Evolutionary conservation across 1,140 invertebrate species (phyloP).

Genomic region (Globodera rostochiensis): DNA sequence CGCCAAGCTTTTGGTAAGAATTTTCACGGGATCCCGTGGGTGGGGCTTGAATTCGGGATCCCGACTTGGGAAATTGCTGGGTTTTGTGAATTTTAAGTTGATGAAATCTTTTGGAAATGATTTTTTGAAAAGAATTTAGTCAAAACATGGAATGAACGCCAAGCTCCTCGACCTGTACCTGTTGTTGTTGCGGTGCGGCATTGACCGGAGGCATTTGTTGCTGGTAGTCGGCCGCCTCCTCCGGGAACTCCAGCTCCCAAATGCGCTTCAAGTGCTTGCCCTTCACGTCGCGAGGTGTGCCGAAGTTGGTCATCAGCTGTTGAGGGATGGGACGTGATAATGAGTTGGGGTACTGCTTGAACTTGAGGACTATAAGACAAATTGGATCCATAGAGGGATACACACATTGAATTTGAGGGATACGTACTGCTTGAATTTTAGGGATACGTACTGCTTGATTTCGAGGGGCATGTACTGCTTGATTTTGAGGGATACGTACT

Average conservation of each 20-base stretch:
- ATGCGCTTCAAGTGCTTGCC: conserved; percentile 58
- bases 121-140: too few species aligned
- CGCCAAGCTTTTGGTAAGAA: too few species aligned
- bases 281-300: conserved; percentile 56
- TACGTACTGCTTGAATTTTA: background rate
- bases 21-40: too few species aligned
- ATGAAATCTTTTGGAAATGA: too few species aligned
- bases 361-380: background rate
- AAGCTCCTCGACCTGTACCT: conserved; percentile 14
- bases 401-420: background rate
- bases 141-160: too few species aligned
- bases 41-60: too few species aligned
- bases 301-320: conserved; percentile 57
- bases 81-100: too few species aligned
- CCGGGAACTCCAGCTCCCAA: conserved; percentile 58
- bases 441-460: too few species aligned
- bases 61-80: too few species aligned
- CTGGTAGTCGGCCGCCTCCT: conserved; percentile 42
- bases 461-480: too few species aligned
- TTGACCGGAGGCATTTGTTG: conserved; percentile 41
- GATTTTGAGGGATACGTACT: too few species aligned
- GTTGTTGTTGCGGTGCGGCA: conserved; percentile 36
- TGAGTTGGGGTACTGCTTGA: background rate
- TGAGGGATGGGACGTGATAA: conserved; percentile 27
- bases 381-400: background rate